These are phyloP conservation scores for Watsonalla binaria DNA, from an alignment of 2,888 invertebrate genomes.

Conservation along the genomic window DNA sequence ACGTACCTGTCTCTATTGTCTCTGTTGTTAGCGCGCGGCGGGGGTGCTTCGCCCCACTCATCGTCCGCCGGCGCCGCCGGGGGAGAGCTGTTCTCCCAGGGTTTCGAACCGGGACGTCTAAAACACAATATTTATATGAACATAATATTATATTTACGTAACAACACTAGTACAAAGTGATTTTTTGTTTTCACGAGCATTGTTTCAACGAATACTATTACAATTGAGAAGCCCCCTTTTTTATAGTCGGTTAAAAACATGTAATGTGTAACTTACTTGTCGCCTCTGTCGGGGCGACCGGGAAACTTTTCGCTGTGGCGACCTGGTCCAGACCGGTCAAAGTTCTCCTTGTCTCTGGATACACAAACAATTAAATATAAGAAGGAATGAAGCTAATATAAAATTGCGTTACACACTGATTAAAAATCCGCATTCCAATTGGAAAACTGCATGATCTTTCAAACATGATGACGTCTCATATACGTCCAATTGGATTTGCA, in stretches of 20 bases:
- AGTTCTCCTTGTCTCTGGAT: constrained; percentile 58
- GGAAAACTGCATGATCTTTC: no score
- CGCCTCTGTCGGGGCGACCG: constrained; percentile 45
- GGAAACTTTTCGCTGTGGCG: constrained; percentile 63
- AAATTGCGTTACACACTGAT: no score
- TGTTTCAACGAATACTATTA: no score
- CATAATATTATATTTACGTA: background rate
- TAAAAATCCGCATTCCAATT: no score
- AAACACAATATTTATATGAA: background rate
- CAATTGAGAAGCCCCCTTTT: no score
- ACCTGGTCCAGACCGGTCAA: constrained; percentile 61
- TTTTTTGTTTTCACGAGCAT: no score
- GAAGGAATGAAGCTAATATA: no score
- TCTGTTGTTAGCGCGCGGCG: constrained; percentile 18
- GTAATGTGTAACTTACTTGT: constrained; percentile 30
- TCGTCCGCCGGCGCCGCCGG: constrained; percentile 20
- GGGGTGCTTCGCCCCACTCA: constrained; percentile 40
- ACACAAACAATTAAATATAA: constrained; percentile 16
- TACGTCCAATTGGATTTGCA: no score
- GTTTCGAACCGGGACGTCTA: constrained; percentile 48
- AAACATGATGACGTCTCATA: no score
- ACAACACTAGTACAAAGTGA: background rate
- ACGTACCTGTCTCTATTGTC: constrained; percentile 22
- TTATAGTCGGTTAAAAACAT: background rate
- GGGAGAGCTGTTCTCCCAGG: constrained; percentile 42